These are phyloP conservation scores for Ciconia stormi DNA, from an alignment of 2,113 vertebrate species.

Conservation along the genomic window DNA sequence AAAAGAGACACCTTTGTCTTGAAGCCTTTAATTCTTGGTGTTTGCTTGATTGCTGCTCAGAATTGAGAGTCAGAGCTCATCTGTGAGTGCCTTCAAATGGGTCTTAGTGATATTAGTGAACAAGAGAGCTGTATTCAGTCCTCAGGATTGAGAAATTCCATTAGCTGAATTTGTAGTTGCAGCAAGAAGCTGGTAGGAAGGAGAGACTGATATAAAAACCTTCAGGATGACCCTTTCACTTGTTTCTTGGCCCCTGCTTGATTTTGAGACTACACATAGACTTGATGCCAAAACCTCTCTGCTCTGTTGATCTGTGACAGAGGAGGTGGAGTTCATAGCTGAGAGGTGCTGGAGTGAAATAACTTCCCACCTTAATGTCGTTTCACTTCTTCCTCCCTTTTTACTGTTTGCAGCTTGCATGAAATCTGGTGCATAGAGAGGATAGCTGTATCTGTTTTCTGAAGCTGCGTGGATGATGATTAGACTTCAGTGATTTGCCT, in stretches of 20 bases:
- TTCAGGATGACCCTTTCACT: neutral
- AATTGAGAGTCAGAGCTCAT: neutral
- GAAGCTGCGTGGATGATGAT: neutral
- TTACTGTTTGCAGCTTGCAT: neutral
- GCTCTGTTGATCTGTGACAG: neutral
- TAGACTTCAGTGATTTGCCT: neutral
- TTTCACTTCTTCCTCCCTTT: neutral
- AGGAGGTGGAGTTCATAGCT: neutral
- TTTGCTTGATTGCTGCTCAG: neutral
- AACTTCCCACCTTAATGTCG: neutral
- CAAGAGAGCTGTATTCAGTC: neutral
- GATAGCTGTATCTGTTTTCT: neutral
- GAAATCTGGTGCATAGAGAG: neutral
- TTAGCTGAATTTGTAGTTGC: neutral
- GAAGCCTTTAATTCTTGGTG: neutral
- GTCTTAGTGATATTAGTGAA: neutral
- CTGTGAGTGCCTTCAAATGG: neutral
- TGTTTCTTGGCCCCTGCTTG: neutral
- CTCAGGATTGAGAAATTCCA: accelerated
- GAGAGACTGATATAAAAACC: neutral
- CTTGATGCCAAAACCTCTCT: neutral
- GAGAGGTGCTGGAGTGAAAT: neutral
- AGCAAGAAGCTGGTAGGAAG: neutral
- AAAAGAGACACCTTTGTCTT: neutral
- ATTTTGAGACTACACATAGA: neutral